phyloP scores from a whole-genome alignment of 2,113 vertebrate genomes.

The Coracopsis vasa region DNA sequence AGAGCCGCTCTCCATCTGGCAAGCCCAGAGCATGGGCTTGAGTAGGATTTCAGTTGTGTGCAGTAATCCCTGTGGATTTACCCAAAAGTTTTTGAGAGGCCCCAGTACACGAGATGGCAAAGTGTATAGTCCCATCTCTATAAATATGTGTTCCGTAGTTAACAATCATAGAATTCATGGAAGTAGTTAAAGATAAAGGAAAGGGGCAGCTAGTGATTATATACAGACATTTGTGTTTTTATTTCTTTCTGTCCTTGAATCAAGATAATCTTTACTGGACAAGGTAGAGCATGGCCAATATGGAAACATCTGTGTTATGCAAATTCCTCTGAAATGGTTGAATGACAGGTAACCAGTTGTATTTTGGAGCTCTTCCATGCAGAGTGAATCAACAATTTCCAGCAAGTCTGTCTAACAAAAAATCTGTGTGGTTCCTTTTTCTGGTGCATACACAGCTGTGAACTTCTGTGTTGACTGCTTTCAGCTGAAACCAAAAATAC shows the following conservation, averaged over 20 bases:
- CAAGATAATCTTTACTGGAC: background rate
- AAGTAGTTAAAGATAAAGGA: background rate
- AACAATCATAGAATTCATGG: background rate
- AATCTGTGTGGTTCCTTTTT: background rate
- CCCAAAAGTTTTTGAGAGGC: background rate
- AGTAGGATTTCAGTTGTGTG: background rate
- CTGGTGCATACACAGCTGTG: background rate
- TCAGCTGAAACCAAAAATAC: background rate
- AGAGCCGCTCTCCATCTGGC: background rate
- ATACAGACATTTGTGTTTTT: background rate
- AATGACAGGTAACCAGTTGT: conserved; percentile 24
- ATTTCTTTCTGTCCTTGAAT: background rate
- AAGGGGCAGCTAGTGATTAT: background rate
- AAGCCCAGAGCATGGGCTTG: background rate
- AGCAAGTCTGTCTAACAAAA: background rate
- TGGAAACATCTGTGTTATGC: conserved; percentile 33
- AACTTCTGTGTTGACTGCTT: conserved; percentile 4
- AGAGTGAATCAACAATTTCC: conserved; percentile 8
- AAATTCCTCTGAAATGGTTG: conserved; percentile 11
- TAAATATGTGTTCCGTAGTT: background rate
- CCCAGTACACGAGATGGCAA: background rate
- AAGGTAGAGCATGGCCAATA: background rate
- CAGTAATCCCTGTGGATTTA: background rate
- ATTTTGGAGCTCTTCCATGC: conserved; percentile 22
- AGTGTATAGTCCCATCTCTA: background rate